A percentile compares a stretch with the other conserved stretches of the same genome.
Conservation (phyloP, 2,888 invertebrate species). For the Caenorhabditis angaria region DNA sequence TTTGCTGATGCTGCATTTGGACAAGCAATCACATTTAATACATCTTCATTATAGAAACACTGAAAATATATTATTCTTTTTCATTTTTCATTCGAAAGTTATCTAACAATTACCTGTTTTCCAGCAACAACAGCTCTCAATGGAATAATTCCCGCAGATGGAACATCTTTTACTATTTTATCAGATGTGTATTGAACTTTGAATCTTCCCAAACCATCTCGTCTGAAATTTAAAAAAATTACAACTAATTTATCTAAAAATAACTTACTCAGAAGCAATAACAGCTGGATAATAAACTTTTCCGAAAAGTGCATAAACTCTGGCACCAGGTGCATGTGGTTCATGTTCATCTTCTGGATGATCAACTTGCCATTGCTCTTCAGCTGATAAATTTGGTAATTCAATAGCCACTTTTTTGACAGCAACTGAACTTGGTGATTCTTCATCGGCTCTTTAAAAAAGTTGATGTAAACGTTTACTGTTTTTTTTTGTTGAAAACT, state of each 20-base stretch:
- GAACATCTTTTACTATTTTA: constrained; percentile 59
- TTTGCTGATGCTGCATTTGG: constrained; percentile 53
- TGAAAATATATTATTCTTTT: not conserved
- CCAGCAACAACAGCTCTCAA: constrained; percentile 47
- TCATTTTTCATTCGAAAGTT: not conserved
- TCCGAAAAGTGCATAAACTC: constrained; percentile 67
- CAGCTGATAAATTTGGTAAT: constrained; percentile 42
- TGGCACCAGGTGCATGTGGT: constrained; percentile 57
- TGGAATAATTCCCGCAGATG: constrained; percentile 63
- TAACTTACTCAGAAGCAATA: constrained; percentile 43
- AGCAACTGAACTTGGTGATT: not conserved
- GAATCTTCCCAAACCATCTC: constrained; percentile 65
- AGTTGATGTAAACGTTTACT: not conserved
- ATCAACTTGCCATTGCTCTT: constrained; percentile 63
- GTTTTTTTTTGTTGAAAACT: not conserved
- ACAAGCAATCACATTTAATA: constrained; percentile 29
- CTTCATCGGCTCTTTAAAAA: constrained; percentile 17
- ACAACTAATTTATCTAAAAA: no score
- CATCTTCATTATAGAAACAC: constrained; percentile 18
- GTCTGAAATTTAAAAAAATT: constrained; percentile 36
- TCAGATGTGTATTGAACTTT: constrained; percentile 66
- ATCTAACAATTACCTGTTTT: constrained; percentile 14
- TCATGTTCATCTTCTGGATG: constrained; percentile 57
- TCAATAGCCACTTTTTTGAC: constrained; percentile 29
- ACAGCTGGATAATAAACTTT: constrained; percentile 68